Base-by-base conservation (phyloP, 2,113 vertebrate species). In the Ctenodactylus gundi region DNA sequence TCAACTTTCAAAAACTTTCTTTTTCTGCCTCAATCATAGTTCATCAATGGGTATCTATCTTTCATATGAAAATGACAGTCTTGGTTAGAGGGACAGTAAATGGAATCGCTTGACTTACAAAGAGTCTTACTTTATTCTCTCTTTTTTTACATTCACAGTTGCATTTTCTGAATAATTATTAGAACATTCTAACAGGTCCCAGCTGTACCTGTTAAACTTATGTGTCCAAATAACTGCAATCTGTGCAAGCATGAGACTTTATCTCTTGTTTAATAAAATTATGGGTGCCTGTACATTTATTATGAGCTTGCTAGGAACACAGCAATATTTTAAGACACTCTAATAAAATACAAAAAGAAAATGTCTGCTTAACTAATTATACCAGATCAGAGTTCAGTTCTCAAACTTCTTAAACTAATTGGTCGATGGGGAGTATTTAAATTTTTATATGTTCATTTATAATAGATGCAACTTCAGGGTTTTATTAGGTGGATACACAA, bases 81-180 rank as follows among this genome's bases (percentile, higher is more conserved):
- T 20, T 75, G 36, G 8, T 58, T 72, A 73, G 53, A 82, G 1
- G n/a, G 76, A 49, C 84, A 93, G 7, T 77, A 95, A 64, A 81
- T 29, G 75, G n/a, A 64, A 34, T 85, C n/a, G 58, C 3, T n/a
- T 18, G 31, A 8, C 8, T 87, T 55, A 31, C 70, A 7, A 18
- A 53, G 76, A 76, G 31, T 73, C n/a, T 82, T 68, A 78, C 75
- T 94, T 76, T 70, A 6, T 91, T 9, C 8, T 36, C 17, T 39
- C 12, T 51, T 92, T 44, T 68, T 18, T 76, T 89, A 15, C 31
- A 34, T 53, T 89, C 31, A 70, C 76, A 75, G 13, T 6, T 6
- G 23, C 58, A 6, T 49, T 91, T 96, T 62, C 13, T 36, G 27
- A 86, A 67, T 87, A 87, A 64, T 86, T 80, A 83, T 76, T 75